Conservation (phyloP, 1,140 invertebrate species). For the Gryllus bimaculatus region DNA sequence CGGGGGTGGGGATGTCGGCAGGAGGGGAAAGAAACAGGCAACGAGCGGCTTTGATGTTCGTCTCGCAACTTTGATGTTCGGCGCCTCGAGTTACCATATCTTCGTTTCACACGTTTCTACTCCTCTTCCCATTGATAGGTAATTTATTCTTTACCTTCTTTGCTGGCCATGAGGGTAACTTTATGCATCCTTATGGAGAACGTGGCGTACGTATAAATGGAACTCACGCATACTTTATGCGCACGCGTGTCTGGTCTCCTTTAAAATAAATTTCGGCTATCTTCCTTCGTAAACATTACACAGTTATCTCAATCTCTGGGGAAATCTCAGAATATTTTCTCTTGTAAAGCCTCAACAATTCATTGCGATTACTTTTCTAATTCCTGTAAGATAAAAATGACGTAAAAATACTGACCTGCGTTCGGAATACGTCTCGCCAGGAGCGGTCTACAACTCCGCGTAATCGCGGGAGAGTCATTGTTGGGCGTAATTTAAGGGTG, state of each 20-base stretch:
- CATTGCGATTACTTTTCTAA: not conserved
- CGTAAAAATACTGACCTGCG: not conserved
- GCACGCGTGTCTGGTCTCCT: not conserved
- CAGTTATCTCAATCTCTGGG: not conserved
- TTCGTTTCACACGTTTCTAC: not conserved
- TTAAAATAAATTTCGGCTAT: not conserved
- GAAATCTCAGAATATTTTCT: not conserved
- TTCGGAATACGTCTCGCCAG: not conserved
- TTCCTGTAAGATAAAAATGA: not conserved
- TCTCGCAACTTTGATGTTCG: too few relatives aligned
- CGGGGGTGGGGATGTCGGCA: not conserved
- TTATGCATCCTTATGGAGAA: not conserved
- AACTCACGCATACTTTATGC: not conserved
- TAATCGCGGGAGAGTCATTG: not conserved
- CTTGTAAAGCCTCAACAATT: not conserved
- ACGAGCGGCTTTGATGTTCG: too few relatives aligned
- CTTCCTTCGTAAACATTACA: not conserved
- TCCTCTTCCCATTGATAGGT: not conserved
- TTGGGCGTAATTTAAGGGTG: not conserved
- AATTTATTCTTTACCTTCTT: not conserved
- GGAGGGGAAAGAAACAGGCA: too few relatives aligned
- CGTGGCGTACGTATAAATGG: not conserved
- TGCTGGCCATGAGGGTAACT: not conserved
- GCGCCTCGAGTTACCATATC: not conserved
- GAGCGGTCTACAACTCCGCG: not conserved